A percentile compares a stretch with the other conserved stretches of the same genome.
Conservation (phyloP, 2,888 invertebrate genomes). For the Rotaria sp. region DNA sequence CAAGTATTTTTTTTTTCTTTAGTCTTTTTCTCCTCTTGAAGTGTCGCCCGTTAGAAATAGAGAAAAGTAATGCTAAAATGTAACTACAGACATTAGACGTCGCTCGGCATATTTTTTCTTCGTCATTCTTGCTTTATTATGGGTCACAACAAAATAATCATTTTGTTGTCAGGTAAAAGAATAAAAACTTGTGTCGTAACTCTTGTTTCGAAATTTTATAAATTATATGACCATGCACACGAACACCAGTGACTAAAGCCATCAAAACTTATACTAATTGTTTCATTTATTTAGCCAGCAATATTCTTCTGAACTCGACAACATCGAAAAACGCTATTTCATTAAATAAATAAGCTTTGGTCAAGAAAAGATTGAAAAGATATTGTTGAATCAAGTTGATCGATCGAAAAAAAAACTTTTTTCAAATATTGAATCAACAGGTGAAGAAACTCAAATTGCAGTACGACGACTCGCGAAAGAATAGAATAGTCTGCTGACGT, state of each 20-base stretch:
- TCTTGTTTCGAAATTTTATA: no score
- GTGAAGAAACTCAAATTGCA: not conserved
- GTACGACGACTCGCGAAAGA: not conserved
- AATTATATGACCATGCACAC: not conserved
- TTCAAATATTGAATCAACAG: not conserved
- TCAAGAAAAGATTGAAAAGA: not conserved
- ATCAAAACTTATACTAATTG: not conserved
- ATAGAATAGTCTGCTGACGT: not conserved
- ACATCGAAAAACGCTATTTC: not conserved
- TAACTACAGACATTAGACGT: no score
- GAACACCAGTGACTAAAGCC: not conserved
- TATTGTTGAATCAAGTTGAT: not conserved
- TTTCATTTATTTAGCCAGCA: not conserved
- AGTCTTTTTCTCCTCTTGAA: no score
- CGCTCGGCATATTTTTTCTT: no score
- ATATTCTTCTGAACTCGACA: not conserved
- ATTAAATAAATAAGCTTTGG: not conserved
- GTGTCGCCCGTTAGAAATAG: no score
- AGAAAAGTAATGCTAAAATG: no score
- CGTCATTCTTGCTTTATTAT: no score
- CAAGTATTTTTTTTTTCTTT: no score
- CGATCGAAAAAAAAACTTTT: not conserved
- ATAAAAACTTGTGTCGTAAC: no score
- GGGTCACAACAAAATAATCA: no score
- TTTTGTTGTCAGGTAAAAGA: no score